Percentiles rank a stretch among this genome's conserved stretches.
Conservation (phyloP, 1,140 invertebrate genomes). For the Lepidurus couesii region DNA sequence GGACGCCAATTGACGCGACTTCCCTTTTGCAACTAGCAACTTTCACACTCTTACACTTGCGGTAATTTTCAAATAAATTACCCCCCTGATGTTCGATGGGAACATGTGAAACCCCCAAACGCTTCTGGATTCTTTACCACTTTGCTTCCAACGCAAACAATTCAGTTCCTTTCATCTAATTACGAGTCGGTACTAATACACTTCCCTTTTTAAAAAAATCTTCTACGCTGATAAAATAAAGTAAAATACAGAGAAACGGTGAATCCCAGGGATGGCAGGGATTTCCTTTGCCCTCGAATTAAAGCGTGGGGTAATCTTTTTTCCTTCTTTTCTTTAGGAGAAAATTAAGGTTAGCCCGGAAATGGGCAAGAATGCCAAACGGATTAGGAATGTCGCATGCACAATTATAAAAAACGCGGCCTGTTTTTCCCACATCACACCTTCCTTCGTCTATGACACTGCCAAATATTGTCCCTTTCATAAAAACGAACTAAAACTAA, state of each 20-base stretch:
- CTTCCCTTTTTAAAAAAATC: too few species aligned
- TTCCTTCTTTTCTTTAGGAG: not conserved
- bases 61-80: conserved; percentile 22
- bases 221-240: too few species aligned
- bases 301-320: not conserved
- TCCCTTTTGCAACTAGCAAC: conserved; percentile 7
- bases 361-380: conserved; percentile 8
- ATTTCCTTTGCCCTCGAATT: conserved; percentile 3
- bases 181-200: not conserved
- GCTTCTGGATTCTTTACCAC: not conserved
- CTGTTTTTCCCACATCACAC: conserved; percentile 3
- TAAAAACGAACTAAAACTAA: not conserved
- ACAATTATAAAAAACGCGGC: not conserved
- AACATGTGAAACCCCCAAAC: not conserved
- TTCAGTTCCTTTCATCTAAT: not conserved
- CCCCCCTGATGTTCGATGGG: not conserved
- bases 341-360: not conserved
- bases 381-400: conserved; percentile 19
- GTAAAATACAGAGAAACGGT: not conserved
- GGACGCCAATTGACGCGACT: conserved; percentile 16
- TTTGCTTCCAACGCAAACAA: not conserved
- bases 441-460: not conserved
- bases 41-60: conserved; percentile 16
- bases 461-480: too few species aligned
- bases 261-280: not conserved